Base-by-base conservation (phyloP, 2,888 invertebrate genomes). In the Xanthia togata region DNA sequence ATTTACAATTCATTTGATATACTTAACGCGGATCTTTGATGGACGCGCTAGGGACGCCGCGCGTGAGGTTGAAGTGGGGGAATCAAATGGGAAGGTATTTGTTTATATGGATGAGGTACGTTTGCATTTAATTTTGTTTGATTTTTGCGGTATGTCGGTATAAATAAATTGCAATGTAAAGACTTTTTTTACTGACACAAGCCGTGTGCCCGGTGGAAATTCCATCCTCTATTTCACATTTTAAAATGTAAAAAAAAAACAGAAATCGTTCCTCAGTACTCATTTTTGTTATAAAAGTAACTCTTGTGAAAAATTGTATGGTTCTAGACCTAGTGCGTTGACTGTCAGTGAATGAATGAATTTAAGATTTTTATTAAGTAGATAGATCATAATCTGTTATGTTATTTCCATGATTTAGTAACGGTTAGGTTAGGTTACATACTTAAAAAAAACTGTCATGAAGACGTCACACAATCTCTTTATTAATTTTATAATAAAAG, bases 1-100 rank as follows among this genome's bases (percentile, higher is more conserved):
- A 96, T 96, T 96, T 96, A 95, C 96, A 96, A 96, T 96, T 96
- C 96, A 96, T 96, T 95, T 93, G 94, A 94, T 95, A 93, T 95
- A 93, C 95, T 95, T 94, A 94, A 91, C 91, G 89, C 90, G 90
- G 92, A 91, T 89, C 90, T 90, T 91, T 94, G 94, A 95, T 94
- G 92, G 94, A 91, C 92, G 74, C 77, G 73, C 59, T 82, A 94
- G 95, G 95, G 95, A 57, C 94, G 92, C 17, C 88, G 76, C 88
- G 26, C 60, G 38, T 6, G 35, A 8, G 20, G 17, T 59, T 26
- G 35, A 55, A 44, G 50, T n/a, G 60, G 57, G 60, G 23, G 14
- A 23, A 20, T n/a, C 38, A 62, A 64, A 41, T 71, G 74, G 47
- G n/a, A 12, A 44, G 23, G 60, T 57, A 76, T 82, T 73, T 73